phyloP scores from a whole-genome alignment of 2,888 invertebrate genomes.

The Dendrolimus pini region DNA sequence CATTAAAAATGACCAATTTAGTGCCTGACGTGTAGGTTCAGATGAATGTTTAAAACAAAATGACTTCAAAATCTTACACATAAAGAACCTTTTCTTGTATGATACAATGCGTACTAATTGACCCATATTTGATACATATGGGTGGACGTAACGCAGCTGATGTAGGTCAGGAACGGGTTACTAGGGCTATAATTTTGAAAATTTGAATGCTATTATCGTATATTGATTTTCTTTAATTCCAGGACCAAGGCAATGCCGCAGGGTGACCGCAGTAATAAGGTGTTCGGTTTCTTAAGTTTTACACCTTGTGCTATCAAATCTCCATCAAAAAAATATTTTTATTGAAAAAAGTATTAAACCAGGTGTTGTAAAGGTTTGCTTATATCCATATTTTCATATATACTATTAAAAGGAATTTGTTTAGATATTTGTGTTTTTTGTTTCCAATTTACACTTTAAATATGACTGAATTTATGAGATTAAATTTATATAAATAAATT shows the following conservation, averaged over 20 bases:
- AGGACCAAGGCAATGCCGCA: slow-evolving; percentile 36
- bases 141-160: slow-evolving; percentile 58
- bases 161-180: slow-evolving; percentile 59
- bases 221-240: slow-evolving; percentile 63
- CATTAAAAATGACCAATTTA: slow-evolving; percentile 43
- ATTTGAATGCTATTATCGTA: slow-evolving; percentile 55
- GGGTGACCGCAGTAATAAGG: slow-evolving; percentile 47
- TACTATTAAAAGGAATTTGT: too few species aligned
- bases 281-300: slow-evolving; percentile 53
- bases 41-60: slow-evolving; percentile 15
- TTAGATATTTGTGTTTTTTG: too few species aligned
- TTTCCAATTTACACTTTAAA: too few species aligned
- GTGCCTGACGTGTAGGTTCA: slow-evolving; percentile 20
- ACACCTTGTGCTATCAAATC: slow-evolving; percentile 66
- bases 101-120: slow-evolving; percentile 35
- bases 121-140: slow-evolving; percentile 65
- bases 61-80: slow-evolving; percentile 10
- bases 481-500: too few species aligned
- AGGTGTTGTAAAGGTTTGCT: slow-evolving; percentile 40
- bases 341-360: slow-evolving; percentile 48
- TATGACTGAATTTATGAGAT: too few species aligned
- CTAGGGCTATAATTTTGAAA: slow-evolving; percentile 56
- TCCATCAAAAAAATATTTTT: slow-evolving; percentile 34
- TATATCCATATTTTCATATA: slow-evolving; percentile 18
- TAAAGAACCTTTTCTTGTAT: slow-evolving; percentile 19